phyloP scores from a whole-genome alignment of 2,113 vertebrate genomes.

The Pterocles gutturalis region DNA sequence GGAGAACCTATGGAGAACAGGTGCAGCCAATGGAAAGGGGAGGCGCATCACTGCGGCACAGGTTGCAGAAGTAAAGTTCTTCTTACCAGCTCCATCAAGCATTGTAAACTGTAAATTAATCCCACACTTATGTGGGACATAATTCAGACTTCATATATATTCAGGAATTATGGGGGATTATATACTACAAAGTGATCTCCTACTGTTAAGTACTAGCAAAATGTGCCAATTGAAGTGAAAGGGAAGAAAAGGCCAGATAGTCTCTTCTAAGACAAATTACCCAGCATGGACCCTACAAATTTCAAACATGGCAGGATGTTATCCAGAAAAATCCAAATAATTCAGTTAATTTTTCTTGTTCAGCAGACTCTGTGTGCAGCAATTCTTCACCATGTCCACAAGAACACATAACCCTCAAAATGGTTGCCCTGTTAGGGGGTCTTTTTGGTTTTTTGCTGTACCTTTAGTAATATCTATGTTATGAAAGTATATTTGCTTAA shows the following conservation, averaged over 20 bases:
- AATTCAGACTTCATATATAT: neutral
- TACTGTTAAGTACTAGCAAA: neutral
- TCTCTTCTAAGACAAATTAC: neutral
- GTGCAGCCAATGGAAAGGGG: neutral
- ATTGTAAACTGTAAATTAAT: neutral
- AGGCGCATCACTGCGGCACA: rapidly evolving
- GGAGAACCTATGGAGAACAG: neutral
- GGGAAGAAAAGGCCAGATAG: neutral
- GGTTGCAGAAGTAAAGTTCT: neutral
- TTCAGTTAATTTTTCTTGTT: neutral
- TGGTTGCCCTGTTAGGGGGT: rapidly evolving
- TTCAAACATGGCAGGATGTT: neutral
- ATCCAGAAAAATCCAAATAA: neutral
- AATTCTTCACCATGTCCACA: neutral
- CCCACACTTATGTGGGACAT: neutral
- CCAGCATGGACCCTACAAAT: neutral
- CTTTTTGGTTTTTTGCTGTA: neutral
- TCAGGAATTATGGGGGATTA: neutral
- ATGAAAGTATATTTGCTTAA: neutral
- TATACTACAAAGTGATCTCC: neutral
- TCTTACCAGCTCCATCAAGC: neutral
- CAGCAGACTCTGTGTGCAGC: neutral
- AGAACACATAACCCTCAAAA: rapidly evolving
- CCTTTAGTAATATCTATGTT: neutral
- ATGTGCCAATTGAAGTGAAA: neutral